These are phyloP conservation scores for Sarcophilus harrisii DNA, from an alignment of 2,797 vertebrate genomes.

Conservation along the genomic window DNA sequence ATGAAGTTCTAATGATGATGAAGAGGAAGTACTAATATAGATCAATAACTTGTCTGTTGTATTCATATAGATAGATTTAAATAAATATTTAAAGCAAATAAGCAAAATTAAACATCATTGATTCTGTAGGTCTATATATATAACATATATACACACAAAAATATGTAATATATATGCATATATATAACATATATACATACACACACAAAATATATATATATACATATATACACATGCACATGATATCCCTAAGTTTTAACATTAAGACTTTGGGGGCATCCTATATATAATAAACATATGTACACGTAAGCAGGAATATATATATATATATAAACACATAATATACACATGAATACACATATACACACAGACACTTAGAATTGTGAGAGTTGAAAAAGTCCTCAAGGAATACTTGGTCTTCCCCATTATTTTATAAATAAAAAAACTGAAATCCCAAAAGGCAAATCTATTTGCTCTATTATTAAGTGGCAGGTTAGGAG, in stretches of 20 bases:
- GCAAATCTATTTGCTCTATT: not conserved
- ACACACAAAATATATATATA: too few species aligned
- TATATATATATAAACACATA: slow-evolving; percentile 7
- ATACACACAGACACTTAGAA: not conserved
- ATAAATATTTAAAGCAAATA: not conserved
- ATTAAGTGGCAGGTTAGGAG: not conserved
- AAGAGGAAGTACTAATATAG: not conserved
- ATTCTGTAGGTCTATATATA: not conserved
- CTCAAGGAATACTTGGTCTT: slow-evolving; percentile 1
- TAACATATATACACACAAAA: too few species aligned
- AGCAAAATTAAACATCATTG: not conserved
- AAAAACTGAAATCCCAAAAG: not conserved
- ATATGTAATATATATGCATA: not conserved
- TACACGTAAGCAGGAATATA: not conserved
- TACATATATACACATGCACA: not conserved
- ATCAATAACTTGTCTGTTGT: not conserved
- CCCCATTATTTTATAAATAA: not conserved
- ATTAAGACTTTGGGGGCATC: not conserved
- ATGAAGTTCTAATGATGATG: not conserved
- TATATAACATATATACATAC: not conserved
- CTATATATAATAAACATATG: not conserved
- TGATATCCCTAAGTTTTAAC: not conserved
- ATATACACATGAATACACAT: not conserved
- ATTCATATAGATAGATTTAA: not conserved
- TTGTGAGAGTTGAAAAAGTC: not conserved